phyloP scores from a whole-genome alignment of 2,797 vertebrate genomes.

The Sebastes cheni region DNA sequence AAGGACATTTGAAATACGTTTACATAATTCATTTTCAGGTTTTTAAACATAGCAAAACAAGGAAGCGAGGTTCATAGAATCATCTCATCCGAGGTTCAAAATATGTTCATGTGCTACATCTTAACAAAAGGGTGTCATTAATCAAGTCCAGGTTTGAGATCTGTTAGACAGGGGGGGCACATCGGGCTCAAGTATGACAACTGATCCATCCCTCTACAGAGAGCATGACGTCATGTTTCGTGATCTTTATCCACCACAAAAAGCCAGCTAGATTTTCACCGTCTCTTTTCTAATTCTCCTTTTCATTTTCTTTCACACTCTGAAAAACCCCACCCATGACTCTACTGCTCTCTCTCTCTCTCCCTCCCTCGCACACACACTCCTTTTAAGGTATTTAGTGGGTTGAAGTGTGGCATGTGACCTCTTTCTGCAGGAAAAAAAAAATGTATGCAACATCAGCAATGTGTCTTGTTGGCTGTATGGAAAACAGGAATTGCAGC shows the following conservation, averaged over 20 bases:
- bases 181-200: constrained; percentile 15
- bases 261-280: not conserved
- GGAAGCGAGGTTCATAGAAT: not conserved
- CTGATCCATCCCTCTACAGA: constrained; percentile 11
- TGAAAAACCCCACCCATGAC: not conserved
- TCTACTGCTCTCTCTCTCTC: not conserved
- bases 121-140: not conserved
- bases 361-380: not conserved
- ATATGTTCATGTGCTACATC: not conserved
- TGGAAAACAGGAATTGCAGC: constrained; percentile 2
- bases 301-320: not conserved
- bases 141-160: not conserved
- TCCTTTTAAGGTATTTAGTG: constrained; percentile 45
- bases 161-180: constrained; percentile 2
- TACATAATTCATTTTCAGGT: not conserved
- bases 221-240: constrained; percentile 22
- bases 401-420: not conserved
- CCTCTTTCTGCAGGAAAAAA: constrained; percentile 6
- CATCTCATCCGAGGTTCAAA: not conserved
- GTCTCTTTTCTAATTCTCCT: not conserved
- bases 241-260: constrained; percentile 27
- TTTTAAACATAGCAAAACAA: not conserved
- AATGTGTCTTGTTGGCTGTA: not conserved
- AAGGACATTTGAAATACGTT: not conserved
- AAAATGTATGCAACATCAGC: constrained; percentile 31